These are phyloP conservation scores for Leucopsar rothschildi DNA, from an alignment of 2,113 vertebrate genomes.

Conservation along the genomic window DNA sequence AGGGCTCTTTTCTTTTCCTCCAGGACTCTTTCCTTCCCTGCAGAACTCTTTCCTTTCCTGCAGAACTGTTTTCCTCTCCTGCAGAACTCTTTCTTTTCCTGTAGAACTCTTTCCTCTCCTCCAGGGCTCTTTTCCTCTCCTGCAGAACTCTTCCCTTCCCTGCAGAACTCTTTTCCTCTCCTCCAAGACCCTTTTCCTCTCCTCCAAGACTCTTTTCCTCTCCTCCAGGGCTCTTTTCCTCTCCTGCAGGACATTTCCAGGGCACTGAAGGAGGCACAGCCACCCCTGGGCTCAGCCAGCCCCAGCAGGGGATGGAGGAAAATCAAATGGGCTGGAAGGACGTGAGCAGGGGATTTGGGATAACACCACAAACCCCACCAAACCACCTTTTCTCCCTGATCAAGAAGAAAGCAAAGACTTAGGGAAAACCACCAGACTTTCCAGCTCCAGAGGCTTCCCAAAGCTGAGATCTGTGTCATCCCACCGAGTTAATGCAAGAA, in stretches of 20 bases:
- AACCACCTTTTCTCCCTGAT: rapidly evolving
- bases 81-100: not conserved
- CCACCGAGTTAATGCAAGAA: not conserved
- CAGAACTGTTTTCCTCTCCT: not conserved
- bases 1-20: not conserved
- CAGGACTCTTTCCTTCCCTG: not conserved
- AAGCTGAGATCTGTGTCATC: rapidly evolving
- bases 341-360: no score
- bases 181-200: no score
- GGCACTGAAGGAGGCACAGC: not conserved
- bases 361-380: not conserved
- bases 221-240: not conserved
- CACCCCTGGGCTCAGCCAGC: not conserved
- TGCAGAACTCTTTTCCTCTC: not conserved
- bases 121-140: no score
- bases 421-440: not conserved
- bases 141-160: not conserved
- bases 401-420: not conserved
- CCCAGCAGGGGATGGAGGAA: rapidly evolving
- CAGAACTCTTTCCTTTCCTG: rapidly evolving
- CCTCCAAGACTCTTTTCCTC: no score
- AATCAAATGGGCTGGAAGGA: rapidly evolving
- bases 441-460: not conserved
- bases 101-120: not conserved
- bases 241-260: not conserved